Evolutionary conservation across 2,888 invertebrate genomes (phyloP).

Genomic region (Campoletis raptor): DNA sequence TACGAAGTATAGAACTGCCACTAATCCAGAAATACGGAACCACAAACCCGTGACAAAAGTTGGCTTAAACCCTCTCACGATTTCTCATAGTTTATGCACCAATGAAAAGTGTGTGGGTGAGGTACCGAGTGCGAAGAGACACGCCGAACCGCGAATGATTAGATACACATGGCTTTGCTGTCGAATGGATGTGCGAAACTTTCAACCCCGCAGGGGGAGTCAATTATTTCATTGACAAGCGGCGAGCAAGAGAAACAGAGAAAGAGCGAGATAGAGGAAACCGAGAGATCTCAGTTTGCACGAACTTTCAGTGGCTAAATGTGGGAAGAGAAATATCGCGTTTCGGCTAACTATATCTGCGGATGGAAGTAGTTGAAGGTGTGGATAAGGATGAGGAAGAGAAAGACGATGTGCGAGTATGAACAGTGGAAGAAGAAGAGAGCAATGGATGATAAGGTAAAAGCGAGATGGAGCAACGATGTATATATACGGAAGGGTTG

Average conservation of each 20-base stretch:
- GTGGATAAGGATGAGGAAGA: constrained; percentile 39
- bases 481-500: constrained; percentile 50
- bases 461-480: constrained; percentile 10
- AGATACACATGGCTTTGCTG: constrained; percentile 25
- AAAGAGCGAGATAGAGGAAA: not conserved
- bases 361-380: constrained; percentile 51
- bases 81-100: constrained; percentile 4
- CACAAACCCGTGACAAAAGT: not conserved
- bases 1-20: not conserved
- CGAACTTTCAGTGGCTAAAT: constrained; percentile 48
- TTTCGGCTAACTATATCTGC: constrained; percentile 62
- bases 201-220: constrained; percentile 40
- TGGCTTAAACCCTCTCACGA: not conserved
- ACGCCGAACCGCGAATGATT: constrained; percentile 41
- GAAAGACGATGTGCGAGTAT: constrained; percentile 33
- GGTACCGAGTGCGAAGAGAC: constrained; percentile 25
- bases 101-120: constrained; percentile 26
- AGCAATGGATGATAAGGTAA: constrained; percentile 43
- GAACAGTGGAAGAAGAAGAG: constrained; percentile 17
- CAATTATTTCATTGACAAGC: constrained; percentile 53
- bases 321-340: constrained; percentile 59
- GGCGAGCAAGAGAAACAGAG: constrained; percentile 10
- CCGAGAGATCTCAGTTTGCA: constrained; percentile 42
- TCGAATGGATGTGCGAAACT: constrained; percentile 42
- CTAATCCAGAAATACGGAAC: not conserved